Evolutionary conservation across 1,140 invertebrate genomes (phyloP).

Genomic region (Cotesia vestalis): DNA sequence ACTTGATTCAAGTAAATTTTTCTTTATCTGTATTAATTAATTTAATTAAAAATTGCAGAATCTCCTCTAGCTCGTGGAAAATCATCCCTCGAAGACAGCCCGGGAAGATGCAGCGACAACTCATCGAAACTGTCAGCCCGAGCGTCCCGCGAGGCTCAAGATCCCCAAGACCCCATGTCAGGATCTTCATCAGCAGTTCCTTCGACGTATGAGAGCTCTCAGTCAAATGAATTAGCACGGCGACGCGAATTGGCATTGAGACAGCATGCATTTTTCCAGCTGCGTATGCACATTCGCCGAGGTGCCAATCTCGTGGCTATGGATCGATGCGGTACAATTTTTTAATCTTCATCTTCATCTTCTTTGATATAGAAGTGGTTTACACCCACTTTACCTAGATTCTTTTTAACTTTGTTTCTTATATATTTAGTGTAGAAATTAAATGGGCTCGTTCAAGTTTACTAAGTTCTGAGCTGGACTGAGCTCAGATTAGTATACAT

Average conservation of each 20-base stretch:
- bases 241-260: slow-evolving; percentile 76
- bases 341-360: slow-evolving; percentile 17
- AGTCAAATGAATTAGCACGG: slow-evolving; percentile 70
- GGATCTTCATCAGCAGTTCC: background rate
- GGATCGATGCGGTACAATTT: slow-evolving; percentile 88
- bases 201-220: slow-evolving; percentile 49
- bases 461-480: too few species aligned
- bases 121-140: slow-evolving; percentile 42
- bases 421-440: too few species aligned
- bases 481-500: too few species aligned
- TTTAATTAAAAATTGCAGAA: slow-evolving; percentile 41
- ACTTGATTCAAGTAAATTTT: too few species aligned
- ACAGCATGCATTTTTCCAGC: slow-evolving; percentile 89
- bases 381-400: too few species aligned
- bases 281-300: slow-evolving; percentile 86
- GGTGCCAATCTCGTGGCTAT: slow-evolving; percentile 90
- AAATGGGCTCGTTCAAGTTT: too few species aligned
- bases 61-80: slow-evolving; percentile 52
- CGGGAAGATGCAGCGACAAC: slow-evolving; percentile 48
- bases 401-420: too few species aligned
- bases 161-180: background rate
- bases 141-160: slow-evolving; percentile 26
- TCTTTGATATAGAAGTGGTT: too few species aligned
- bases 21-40: background rate
- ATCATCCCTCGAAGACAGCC: slow-evolving; percentile 46